Evolutionary conservation across 2,888 invertebrate genomes (phyloP).

Genomic region (Andricus curvator): DNA sequence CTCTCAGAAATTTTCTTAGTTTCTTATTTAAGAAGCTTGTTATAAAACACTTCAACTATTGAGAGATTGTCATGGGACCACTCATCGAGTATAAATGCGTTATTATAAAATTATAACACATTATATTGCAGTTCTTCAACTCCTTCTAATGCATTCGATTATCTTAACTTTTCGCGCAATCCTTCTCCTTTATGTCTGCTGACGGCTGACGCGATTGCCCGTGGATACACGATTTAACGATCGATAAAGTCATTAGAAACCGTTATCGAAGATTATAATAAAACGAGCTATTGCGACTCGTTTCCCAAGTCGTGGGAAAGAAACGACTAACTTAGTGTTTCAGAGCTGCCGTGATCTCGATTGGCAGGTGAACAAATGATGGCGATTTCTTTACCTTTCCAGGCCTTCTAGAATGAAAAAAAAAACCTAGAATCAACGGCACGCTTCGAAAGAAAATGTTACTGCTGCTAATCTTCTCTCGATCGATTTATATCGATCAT

Average conservation of each 20-base stretch:
- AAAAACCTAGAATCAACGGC: constrained; percentile 33
- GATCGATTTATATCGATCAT: constrained; percentile 35
- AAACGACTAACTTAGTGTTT: constrained; percentile 34
- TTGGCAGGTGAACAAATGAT: constrained; percentile 41
- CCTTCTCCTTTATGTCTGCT: constrained; percentile 19
- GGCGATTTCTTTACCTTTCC: constrained; percentile 24
- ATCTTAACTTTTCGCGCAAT: constrained; percentile 14
- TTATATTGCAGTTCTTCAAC: constrained; percentile 11
- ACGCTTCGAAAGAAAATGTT: constrained; percentile 32
- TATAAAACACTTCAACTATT: neutral
- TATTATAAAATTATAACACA: constrained; percentile 25
- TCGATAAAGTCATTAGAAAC: constrained; percentile 41
- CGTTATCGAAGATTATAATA: constrained; percentile 39
- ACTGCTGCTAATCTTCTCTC: constrained; percentile 28
- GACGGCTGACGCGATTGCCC: constrained; percentile 24
- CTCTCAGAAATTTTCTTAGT: neutral
- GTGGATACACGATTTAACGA: constrained; percentile 37
- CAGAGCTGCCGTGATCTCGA: constrained; percentile 25
- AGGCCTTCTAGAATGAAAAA: neutral
- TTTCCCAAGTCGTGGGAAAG: constrained; percentile 29
- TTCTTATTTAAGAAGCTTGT: neutral
- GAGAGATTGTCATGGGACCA: neutral
- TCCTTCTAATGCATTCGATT: constrained; percentile 8
- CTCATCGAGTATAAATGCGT: constrained; percentile 1
- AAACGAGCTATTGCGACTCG: constrained; percentile 35